phyloP scores from a whole-genome alignment of 2,888 invertebrate species.

The Allygus modestus region DNA sequence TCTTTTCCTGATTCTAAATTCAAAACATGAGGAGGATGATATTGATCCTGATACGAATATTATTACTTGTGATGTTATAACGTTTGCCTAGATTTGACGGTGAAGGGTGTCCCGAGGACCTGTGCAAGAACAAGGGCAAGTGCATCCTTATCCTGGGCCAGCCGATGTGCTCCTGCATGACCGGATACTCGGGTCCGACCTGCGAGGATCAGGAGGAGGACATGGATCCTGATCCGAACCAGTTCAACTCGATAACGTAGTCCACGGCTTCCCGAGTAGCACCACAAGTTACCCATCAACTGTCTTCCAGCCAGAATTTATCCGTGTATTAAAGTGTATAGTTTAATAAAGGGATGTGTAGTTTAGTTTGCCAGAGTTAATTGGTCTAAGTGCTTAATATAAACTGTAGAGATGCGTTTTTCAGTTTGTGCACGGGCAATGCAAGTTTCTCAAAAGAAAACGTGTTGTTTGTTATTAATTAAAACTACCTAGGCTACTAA shows the following conservation, averaged over 20 bases:
- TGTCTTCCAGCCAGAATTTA: background rate
- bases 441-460: too few relatives aligned
- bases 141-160: conserved; percentile 60
- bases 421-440: too few relatives aligned
- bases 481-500: too few relatives aligned
- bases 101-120: conserved; percentile 52
- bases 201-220: conserved; percentile 45
- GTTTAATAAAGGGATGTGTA: background rate
- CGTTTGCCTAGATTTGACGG: conserved; percentile 55
- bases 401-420: too few relatives aligned
- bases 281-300: background rate
- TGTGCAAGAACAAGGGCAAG: conserved; percentile 61
- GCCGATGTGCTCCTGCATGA: conserved; percentile 58
- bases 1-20: too few relatives aligned
- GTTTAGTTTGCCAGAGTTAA: too few relatives aligned
- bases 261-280: background rate
- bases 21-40: too few relatives aligned
- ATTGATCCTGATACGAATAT: too few relatives aligned
- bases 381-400: too few relatives aligned
- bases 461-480: too few relatives aligned
- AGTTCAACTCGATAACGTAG: conserved; percentile 15
- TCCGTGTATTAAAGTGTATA: background rate
- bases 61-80: too few relatives aligned
- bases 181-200: conserved; percentile 55
- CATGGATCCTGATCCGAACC: background rate